phyloP scores from a whole-genome alignment of 2,797 vertebrate species.

The Enteromius viviparus region DNA sequence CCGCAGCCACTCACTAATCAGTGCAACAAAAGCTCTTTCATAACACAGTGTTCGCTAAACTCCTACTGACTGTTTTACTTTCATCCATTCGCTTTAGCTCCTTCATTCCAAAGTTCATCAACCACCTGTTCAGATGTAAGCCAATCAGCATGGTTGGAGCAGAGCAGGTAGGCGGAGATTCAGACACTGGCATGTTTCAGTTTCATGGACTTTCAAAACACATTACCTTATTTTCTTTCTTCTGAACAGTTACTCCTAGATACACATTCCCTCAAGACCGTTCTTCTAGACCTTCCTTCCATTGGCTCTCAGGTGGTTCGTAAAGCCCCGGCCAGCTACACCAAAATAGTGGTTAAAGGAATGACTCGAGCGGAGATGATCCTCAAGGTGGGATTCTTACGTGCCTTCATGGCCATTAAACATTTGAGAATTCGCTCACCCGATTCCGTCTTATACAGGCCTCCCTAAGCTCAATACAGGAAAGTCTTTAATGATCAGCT shows the following conservation, averaged over 20 bases:
- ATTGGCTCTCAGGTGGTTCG: conserved; percentile 97
- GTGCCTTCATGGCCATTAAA: conserved; percentile 22
- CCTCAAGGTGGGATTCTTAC: conserved; percentile 86
- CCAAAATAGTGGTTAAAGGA: conserved; percentile 98
- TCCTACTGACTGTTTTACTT: conserved; percentile 30
- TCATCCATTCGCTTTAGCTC: conserved; percentile 76
- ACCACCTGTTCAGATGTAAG: conserved; percentile 98
- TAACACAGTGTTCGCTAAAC: conserved; percentile 35
- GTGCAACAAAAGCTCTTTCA: background rate
- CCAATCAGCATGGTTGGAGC: conserved; percentile 99
- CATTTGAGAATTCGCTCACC: conserved; percentile 10
- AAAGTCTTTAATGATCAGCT: conserved; percentile 70
- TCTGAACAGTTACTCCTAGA: conserved; percentile 89
- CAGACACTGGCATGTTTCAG: background rate
- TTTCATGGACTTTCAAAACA: conserved; percentile 11
- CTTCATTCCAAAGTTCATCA: conserved; percentile 99
- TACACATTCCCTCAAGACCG: conserved; percentile 97
- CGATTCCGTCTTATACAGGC: conserved; percentile 31
- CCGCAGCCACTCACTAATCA: background rate
- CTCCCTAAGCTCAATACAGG: conserved; percentile 55
- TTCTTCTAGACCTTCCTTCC: conserved; percentile 94
- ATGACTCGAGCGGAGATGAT: conserved; percentile 99
- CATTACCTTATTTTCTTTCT: background rate
- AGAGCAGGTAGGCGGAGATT: conserved; percentile 86
- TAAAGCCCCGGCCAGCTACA: conserved; percentile 98